These are phyloP conservation scores for Rhyacophila brunnea DNA, from an alignment of 1,140 invertebrate genomes.

Conservation along the genomic window DNA sequence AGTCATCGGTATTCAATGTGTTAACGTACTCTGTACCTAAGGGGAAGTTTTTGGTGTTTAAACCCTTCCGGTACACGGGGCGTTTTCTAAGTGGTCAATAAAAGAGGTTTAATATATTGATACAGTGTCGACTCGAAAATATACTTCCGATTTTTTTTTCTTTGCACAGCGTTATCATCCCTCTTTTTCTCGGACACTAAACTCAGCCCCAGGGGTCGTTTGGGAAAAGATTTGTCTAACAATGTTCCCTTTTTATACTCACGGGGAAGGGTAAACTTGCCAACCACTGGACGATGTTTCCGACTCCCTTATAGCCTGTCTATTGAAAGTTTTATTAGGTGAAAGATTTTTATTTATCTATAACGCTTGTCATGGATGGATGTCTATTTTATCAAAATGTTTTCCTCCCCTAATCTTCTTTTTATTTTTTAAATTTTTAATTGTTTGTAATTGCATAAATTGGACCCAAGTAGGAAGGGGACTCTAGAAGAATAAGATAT, in stretches of 20 bases:
- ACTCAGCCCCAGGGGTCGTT: constrained; percentile 13
- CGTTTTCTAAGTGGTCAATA: constrained; percentile 28
- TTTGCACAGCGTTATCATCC: constrained; percentile 12
- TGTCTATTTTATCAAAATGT: no score
- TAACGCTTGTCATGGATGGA: no score
- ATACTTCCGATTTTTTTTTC: constrained; percentile 23
- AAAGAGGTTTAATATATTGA: constrained; percentile 27
- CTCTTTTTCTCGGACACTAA: constrained; percentile 8
- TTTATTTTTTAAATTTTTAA: no score
- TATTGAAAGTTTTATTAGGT: no score
- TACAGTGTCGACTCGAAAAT: constrained; percentile 25
- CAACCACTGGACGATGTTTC: no score
- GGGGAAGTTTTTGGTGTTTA: constrained; percentile 6
- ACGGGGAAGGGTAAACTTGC: neutral
- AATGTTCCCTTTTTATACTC: constrained; percentile 21
- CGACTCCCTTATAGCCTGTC: no score
- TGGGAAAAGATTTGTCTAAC: constrained; percentile 28
- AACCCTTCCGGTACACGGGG: constrained; percentile 20
- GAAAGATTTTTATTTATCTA: no score
- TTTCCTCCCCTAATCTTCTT: no score
- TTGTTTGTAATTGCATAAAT: no score
- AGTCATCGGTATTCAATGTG: constrained; percentile 15
- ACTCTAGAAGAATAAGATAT: no score
- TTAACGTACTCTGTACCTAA: constrained; percentile 9
- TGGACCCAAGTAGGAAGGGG: no score